A percentile compares a stretch with the other conserved stretches of the same genome.
These are phyloP conservation scores for Podarcis raffonei DNA, from an alignment of 2,113 vertebrate genomes.

Conservation along the genomic window DNA sequence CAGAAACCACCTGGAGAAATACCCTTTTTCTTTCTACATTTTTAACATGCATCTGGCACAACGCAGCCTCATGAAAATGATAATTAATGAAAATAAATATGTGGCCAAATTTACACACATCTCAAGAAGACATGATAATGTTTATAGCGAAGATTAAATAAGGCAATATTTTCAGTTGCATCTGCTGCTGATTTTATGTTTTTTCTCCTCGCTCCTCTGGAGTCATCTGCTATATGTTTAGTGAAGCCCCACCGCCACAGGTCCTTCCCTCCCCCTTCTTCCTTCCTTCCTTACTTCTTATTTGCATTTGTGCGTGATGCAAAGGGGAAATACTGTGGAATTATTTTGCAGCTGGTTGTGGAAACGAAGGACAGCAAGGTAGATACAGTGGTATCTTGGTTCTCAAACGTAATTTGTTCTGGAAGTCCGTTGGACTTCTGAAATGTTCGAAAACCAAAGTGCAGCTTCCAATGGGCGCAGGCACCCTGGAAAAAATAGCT, in stretches of 20 bases:
- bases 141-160: background rate
- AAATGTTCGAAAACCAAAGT: no score
- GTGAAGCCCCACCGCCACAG: background rate
- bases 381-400: no score
- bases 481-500: no score
- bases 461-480: no score
- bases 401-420: no score
- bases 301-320: background rate
- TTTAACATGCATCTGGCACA: background rate
- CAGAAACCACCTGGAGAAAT: slow-evolving; percentile 13
- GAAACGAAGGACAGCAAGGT: background rate
- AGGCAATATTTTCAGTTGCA: background rate
- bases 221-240: background rate
- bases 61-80: slow-evolving; percentile 4
- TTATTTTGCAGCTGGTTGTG: background rate
- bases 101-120: background rate
- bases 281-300: background rate
- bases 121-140: background rate
- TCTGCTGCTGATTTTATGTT: background rate
- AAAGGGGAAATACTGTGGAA: background rate
- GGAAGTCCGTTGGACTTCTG: no score
- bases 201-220: background rate
- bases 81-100: slow-evolving; percentile 2
- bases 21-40: background rate
- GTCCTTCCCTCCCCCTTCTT: no score